phyloP scores from a whole-genome alignment of 2,888 invertebrate species.

The Cylindroiulus punctatus region DNA sequence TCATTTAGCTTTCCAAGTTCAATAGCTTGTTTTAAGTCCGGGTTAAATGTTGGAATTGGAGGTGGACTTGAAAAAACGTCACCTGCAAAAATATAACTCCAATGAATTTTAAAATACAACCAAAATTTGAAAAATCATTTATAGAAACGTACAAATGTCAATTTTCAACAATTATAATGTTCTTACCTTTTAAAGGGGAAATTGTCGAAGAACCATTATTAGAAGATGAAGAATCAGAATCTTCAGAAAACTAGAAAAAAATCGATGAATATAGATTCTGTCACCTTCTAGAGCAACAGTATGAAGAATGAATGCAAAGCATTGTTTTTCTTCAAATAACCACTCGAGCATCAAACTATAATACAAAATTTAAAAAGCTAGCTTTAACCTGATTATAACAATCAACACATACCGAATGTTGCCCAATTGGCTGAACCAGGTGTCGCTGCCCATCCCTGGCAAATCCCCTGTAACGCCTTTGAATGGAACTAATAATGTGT shows the following conservation, averaged over 20 bases:
- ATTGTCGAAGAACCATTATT: not conserved
- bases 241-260: not conserved
- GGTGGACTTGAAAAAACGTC: conserved; percentile 52
- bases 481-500: conserved; percentile 51
- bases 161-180: not conserved
- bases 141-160: too few species aligned
- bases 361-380: too few species aligned
- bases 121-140: too few species aligned
- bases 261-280: too few species aligned
- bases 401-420: not conserved
- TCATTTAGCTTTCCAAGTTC: conserved; percentile 49
- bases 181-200: conserved; percentile 40
- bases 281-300: too few species aligned
- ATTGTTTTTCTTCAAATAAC: too few species aligned
- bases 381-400: too few species aligned
- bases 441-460: conserved; percentile 14
- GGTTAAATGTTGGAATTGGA: conserved; percentile 52
- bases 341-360: too few species aligned
- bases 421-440: not conserved
- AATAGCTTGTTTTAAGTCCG: conserved; percentile 50
- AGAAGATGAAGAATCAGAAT: conserved; percentile 15
- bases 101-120: not conserved
- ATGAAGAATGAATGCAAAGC: too few species aligned
- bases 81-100: not conserved
- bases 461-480: conserved; percentile 53